Base-by-base conservation (phyloP, 2,888 invertebrate species). In the Dolichomitus sp. region DNA sequence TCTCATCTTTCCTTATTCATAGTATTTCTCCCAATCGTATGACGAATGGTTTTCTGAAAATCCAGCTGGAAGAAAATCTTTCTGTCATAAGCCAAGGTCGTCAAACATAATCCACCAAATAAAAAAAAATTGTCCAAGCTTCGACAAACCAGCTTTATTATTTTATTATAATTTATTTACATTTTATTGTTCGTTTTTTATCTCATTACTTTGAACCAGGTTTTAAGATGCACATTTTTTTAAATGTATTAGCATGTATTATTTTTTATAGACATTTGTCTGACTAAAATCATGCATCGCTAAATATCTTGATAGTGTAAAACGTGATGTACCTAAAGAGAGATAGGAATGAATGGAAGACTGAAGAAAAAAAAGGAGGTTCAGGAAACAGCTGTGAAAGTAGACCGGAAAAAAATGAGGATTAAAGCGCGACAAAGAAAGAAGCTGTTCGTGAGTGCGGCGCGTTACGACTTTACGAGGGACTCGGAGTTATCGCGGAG, bases 391-490 rank as follows among this genome's bases (percentile, higher is more conserved):
- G 37, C n/a, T 5, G 37, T 23, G 14, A 23, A 40, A 14, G 23
- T 19, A 11, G 14, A 14, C 12, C 17, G 17, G 27, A 66, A 54
- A 37, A 52, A 33, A 37, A 33, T 12, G 69, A 9, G 23, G 14
- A 19, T 30, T 19, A 33, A 52, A 23, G 69, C 14, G 50, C 17
- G 23, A 52, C 45, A 30, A n/a, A 37, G 69, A 14, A 37, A 33
- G 66, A 50, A 68, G 30, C n/a, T 52, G 23, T n/a, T 33, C 9
- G 40, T 19, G 54, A 69, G 69, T 69, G 59, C 59, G 23, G 23
- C 40, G 52, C 19, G 69, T 69, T 54, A 69, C 52, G 37, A 69
- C 52, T 69, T 69, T 54, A 69, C 37, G 52, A 54, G 40, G 54
- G 27, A 54, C 54, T 69, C 69, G 2, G 30, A 48, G 50, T 30